Percentiles rank a stretch among this genome's conserved stretches.
Evolutionary conservation across 53 echinoderm and acorn worm species (phyloP).

Genomic region (Holothuria scabra): DNA sequence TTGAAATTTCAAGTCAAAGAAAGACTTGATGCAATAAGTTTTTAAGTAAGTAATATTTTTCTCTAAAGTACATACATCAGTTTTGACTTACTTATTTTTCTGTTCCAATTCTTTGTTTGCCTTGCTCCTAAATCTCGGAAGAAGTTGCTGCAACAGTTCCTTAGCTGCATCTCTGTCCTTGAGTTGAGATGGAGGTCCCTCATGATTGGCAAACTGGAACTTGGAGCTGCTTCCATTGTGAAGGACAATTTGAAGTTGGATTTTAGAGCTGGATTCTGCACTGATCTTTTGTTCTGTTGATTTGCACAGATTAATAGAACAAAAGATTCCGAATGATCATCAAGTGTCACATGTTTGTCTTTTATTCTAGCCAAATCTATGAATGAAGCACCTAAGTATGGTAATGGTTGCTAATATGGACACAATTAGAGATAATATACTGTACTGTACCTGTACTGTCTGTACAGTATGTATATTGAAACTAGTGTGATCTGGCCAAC

Average conservation of each 20-base stretch:
- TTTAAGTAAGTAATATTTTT: no score
- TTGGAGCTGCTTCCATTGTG: constrained; percentile 89
- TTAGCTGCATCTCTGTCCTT: constrained; percentile 85
- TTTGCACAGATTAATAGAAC: not conserved
- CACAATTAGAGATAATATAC: no score
- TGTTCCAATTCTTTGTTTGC: constrained; percentile 91
- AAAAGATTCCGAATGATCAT: no score
- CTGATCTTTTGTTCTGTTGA: constrained; percentile 91
- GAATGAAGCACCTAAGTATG: no score
- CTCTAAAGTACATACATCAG: not conserved
- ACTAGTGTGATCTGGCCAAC: no score
- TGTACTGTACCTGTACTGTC: no score
- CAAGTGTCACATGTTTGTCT: no score
- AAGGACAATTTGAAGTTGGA: constrained; percentile 90
- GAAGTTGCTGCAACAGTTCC: constrained; percentile 92
- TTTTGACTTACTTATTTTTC: constrained; percentile 75
- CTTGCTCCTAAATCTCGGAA: constrained; percentile 86
- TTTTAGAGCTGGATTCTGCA: constrained; percentile 88
- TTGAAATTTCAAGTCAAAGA: no score
- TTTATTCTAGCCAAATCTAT: no score
- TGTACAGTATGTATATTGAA: no score
- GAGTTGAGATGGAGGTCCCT: constrained; percentile 64
- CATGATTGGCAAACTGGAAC: constrained; percentile 89
- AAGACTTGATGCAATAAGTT: no score
- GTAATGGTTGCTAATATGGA: no score